phyloP scores from a whole-genome alignment of 1,140 invertebrate species.

The Metopolophium dirhodum region DNA sequence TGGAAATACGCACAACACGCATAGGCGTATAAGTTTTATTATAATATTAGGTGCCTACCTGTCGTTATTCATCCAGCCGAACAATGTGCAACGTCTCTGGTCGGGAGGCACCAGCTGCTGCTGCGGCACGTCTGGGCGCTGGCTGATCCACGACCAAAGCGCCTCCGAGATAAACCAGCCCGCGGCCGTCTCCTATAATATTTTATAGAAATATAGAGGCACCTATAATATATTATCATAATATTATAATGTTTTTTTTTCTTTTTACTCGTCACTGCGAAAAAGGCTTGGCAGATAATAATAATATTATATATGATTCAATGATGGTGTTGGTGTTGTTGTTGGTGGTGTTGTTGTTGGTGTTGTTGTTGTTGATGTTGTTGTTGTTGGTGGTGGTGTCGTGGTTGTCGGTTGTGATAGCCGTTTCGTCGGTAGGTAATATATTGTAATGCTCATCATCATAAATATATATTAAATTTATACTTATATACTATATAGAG shows the following conservation, averaged over 20 bases:
- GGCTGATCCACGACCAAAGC: not conserved
- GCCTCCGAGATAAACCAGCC: not conserved
- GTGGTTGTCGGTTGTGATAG: no score
- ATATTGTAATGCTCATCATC: no score
- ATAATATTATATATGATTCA: no score
- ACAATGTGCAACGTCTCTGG: not conserved
- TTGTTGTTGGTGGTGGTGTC: no score
- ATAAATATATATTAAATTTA: no score
- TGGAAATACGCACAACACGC: not conserved
- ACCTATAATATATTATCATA: not conserved
- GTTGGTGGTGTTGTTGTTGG: no score
- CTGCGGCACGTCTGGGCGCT: not conserved
- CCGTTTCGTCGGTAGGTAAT: no score
- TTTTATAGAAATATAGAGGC: no score
- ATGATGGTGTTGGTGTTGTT: no score
- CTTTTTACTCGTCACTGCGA: not conserved
- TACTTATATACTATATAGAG: no score
- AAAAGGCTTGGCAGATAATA: not conserved
- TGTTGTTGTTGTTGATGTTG: no score
- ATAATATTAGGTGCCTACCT: not conserved
- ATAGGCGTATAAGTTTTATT: not conserved
- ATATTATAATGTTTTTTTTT: not conserved
- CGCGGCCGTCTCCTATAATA: not conserved
- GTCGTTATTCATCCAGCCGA: not conserved
- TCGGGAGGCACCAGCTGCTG: not conserved